A percentile compares a stretch with the other conserved stretches of the same genome.
These are phyloP conservation scores for Kryptopterus vitreolus DNA, from an alignment of 2,797 vertebrate genomes.

Conservation along the genomic window DNA sequence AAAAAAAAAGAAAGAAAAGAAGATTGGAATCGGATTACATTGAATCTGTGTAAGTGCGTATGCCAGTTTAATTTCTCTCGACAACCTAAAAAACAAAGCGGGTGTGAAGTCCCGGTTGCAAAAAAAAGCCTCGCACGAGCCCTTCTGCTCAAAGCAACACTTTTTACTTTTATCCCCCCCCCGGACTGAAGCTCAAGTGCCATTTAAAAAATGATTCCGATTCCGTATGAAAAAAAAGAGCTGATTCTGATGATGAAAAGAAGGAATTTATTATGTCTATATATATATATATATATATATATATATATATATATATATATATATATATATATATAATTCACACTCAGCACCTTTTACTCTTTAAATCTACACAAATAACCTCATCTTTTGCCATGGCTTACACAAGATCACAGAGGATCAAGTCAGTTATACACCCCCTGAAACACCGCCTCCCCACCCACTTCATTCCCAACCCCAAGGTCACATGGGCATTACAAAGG, in stretches of 20 bases:
- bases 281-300: too few species aligned
- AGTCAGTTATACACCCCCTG: constrained; percentile 54
- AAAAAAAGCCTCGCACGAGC: neutral
- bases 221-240: constrained; percentile 57
- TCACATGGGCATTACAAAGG: constrained; percentile 55
- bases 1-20: constrained; percentile 37
- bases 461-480: constrained; percentile 23
- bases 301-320: too few species aligned
- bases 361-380: constrained; percentile 68
- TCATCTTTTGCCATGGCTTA: constrained; percentile 60
- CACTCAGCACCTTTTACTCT: constrained; percentile 37
- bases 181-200: neutral
- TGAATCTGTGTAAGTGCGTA: constrained; percentile 12
- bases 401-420: constrained; percentile 60
- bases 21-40: constrained; percentile 6
- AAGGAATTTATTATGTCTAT: too few species aligned
- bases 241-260: too few species aligned
- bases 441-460: neutral
- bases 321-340: too few species aligned
- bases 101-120: constrained; percentile 21
- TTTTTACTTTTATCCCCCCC: too few species aligned
- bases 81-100: constrained; percentile 47
- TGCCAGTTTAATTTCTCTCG: constrained; percentile 30
- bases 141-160: neutral
- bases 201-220: constrained; percentile 48